Percentiles rank a stretch among this genome's conserved stretches.
Evolutionary conservation across 2,113 vertebrate genomes (phyloP).

Genomic region (Macaca nemestrina): DNA sequence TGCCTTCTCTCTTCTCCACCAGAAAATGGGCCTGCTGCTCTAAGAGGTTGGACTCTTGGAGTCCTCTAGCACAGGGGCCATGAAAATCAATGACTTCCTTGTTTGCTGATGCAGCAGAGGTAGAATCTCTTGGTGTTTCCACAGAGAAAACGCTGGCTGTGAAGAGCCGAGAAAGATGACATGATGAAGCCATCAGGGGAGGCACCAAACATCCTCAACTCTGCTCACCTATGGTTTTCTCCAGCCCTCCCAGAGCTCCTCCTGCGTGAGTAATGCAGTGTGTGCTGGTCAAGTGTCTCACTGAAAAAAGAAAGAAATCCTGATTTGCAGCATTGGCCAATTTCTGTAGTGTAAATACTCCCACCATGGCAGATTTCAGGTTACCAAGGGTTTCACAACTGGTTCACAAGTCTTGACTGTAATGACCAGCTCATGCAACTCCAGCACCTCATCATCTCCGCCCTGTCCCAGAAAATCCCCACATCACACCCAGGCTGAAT

Average conservation of each 20-base stretch:
- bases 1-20: background rate
- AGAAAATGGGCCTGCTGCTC: background rate
- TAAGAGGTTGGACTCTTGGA: background rate
- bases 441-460: background rate
- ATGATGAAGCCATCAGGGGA: background rate
- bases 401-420: background rate
- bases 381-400: background rate
- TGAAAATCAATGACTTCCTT: background rate
- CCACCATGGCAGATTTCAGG: background rate
- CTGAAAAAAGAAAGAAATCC: too few relatives aligned
- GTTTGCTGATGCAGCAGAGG: background rate
- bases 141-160: background rate
- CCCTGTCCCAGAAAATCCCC: background rate
- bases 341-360: background rate
- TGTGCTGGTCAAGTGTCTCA: background rate
- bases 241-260: background rate
- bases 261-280: rapidly evolving
- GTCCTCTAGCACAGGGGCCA: background rate
- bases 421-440: background rate
- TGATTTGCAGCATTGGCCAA: background rate
- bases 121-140: background rate
- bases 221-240: rapidly evolving
- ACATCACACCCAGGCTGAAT: background rate
- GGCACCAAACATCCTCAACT: background rate
- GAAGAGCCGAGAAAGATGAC: background rate